Evolutionary conservation across 1,140 invertebrate genomes (phyloP).

Genomic region (Pantala flavescens): DNA sequence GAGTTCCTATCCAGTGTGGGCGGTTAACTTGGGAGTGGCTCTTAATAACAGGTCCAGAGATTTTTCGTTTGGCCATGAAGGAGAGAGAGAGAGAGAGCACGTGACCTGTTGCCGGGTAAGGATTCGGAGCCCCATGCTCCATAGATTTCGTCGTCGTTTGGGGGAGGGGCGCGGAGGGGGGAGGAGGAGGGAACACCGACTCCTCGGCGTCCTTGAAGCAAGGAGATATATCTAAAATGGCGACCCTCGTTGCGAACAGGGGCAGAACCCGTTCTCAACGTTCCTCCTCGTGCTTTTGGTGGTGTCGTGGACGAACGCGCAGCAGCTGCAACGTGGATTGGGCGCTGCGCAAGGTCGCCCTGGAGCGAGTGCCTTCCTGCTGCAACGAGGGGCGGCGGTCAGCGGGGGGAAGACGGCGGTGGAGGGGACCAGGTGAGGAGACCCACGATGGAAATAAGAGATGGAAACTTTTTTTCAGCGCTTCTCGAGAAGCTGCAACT

Average conservation of each 20-base stretch:
- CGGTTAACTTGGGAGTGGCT: neutral
- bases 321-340: neutral
- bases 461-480: too few species aligned
- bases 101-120: constrained; percentile 6
- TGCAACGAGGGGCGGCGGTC: neutral
- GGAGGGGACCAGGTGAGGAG: neutral
- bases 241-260: constrained; percentile 6
- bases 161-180: neutral
- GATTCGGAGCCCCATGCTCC: neutral
- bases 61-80: neutral
- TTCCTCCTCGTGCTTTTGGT: neutral
- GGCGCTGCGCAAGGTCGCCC: neutral
- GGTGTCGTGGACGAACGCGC: neutral
- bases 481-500: too few species aligned
- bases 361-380: neutral
- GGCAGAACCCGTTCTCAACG: neutral
- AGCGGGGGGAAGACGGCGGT: neutral
- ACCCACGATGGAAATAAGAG: too few species aligned
- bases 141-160: constrained; percentile 2
- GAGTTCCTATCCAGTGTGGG: neutral
- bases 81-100: neutral
- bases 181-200: neutral
- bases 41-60: neutral
- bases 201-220: neutral
- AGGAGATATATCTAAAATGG: constrained; percentile 7